phyloP scores from a whole-genome alignment of 2,888 invertebrate species.

The Rhamnusium bicolor region DNA sequence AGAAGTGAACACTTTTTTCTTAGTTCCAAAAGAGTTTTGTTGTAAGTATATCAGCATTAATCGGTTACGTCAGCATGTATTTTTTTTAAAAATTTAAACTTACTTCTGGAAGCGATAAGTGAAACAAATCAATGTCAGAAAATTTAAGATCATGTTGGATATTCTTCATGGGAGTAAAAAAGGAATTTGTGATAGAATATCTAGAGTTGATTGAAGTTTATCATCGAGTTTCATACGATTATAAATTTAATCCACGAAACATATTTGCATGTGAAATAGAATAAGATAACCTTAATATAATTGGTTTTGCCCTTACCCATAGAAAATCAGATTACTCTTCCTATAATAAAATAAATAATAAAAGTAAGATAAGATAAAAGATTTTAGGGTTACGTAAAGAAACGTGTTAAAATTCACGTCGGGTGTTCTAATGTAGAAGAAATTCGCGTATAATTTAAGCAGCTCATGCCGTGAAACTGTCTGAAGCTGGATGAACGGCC shows the following conservation, averaged over 20 bases:
- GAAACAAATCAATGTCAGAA: too few species aligned
- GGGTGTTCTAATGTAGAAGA: conserved; percentile 43
- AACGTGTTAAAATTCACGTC: conserved; percentile 46
- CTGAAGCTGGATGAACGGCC: conserved; percentile 14
- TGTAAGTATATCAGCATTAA: too few species aligned
- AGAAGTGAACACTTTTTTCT: too few species aligned
- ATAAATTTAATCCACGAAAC: conserved; percentile 1
- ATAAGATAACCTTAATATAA: conserved; percentile 27
- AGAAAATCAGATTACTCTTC: conserved; percentile 28
- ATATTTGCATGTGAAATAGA: conserved; percentile 13
- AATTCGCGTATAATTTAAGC: conserved; percentile 45
- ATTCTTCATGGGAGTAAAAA: too few species aligned
- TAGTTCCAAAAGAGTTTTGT: too few species aligned
- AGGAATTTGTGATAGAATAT: too few species aligned
- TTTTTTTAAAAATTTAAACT: too few species aligned
- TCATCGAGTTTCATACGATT: too few species aligned
- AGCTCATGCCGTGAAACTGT: conserved; percentile 27
- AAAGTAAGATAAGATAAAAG: conserved; percentile 31
- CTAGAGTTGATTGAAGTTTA: too few species aligned
- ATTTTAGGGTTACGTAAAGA: conserved; percentile 33
- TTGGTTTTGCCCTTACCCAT: conserved; percentile 12
- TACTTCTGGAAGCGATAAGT: too few species aligned
- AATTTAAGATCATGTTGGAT: too few species aligned
- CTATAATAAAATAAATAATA: conserved; percentile 19
- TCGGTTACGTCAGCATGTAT: too few species aligned